phyloP scores from a whole-genome alignment of 2,888 invertebrate genomes.

The Oligia fasciuncula region DNA sequence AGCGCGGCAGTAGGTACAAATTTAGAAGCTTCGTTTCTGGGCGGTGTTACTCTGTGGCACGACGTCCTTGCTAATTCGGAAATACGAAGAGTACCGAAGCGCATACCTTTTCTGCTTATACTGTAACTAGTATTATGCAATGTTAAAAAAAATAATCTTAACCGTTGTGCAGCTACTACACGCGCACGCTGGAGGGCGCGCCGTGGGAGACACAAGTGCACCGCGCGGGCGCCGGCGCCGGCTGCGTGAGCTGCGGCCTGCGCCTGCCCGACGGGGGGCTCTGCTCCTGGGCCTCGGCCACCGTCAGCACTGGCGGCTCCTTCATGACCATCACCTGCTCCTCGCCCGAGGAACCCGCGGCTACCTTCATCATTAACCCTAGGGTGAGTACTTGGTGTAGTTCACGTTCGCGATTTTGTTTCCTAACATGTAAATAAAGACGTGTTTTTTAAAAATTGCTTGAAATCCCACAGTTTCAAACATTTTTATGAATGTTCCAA shows the following conservation, averaged over 20 bases:
- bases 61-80: not conserved
- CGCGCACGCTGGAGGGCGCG: constrained; percentile 90
- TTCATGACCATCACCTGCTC: constrained; percentile 93
- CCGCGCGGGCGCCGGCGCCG: constrained; percentile 85
- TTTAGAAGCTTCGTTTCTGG: not conserved
- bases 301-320: constrained; percentile 91
- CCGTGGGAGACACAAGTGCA: constrained; percentile 94
- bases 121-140: not conserved
- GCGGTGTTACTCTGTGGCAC: not conserved
- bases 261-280: constrained; percentile 88
- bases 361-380: constrained; percentile 88
- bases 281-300: constrained; percentile 91
- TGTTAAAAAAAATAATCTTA: too few species aligned
- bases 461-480: not conserved
- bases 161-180: constrained; percentile 91
- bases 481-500: not conserved
- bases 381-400: constrained; percentile 71
- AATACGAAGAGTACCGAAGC: not conserved
- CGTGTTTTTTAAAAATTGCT: not conserved
- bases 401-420: not conserved
- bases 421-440: not conserved
- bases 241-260: constrained; percentile 93
- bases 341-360: constrained; percentile 92
- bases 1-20: not conserved
- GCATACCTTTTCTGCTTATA: not conserved